Base-by-base conservation (phyloP, 2,888 invertebrate species). In the Catocala fraxini region DNA sequence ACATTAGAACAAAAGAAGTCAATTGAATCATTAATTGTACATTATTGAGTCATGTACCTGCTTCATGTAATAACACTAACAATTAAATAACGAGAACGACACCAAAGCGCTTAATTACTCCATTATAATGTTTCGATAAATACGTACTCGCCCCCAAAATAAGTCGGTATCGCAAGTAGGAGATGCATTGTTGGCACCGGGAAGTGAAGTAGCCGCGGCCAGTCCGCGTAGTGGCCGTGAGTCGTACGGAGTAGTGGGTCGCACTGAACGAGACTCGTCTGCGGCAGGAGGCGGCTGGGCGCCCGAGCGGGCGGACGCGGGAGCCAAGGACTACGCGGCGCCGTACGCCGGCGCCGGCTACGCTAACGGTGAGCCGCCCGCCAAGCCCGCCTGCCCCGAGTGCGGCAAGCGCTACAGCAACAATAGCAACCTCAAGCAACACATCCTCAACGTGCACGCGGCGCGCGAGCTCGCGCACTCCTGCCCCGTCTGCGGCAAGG, bases 361-460 rank as follows among this genome's bases (percentile, higher is more conserved):
- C 86, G 82, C 82, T 76, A 84, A 85, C 88, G 89, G 89, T 85
- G 92, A 92, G 86, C 76, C 80, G 77, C 41, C 49, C 34, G 81
- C 85, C 85, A 95, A 95, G 89, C 96, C 96, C 80, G 95, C 95
- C 87, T 96, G 96, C 86, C 96, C 96, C 77, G 95, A 95, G 88
- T 96, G 96, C 92, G 96, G 96, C 83, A 96, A 96, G 90, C 95
- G 94, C 76, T 96, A 96, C 92, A 95, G 95, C 90, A 96, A 96
- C 93, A 95, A 95, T 88, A 95, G 96, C 87, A 96, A 96, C 90
- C 94, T 96, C 76, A 96, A 96, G 90, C 96, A 96, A 87, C 96
- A 96, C 92, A 95, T 96, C 82, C 95, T 95, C 79, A 96, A 96
- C 92, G 96, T 96, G 79, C 96, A 96, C 91, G 95, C 96, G 69